phyloP scores from a whole-genome alignment of 1,140 invertebrate species.

The Drosophila nigrodunni region DNA sequence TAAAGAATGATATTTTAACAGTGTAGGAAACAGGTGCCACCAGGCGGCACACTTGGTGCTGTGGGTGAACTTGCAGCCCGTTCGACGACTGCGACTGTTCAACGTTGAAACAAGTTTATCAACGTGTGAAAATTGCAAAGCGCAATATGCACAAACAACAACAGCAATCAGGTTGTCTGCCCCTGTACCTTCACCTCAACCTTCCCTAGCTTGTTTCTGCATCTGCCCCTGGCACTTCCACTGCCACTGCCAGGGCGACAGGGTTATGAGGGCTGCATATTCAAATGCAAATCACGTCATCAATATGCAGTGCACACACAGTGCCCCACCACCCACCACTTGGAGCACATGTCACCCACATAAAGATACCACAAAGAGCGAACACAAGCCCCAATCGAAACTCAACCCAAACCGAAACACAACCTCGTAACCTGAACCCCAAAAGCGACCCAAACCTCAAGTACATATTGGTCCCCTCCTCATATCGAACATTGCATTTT shows the following conservation, averaged over 20 bases:
- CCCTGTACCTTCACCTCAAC: not conserved
- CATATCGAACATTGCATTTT: conserved; percentile 72
- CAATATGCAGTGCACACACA: conserved; percentile 69
- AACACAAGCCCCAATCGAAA: not conserved
- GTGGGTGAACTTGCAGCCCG: conserved; percentile 8
- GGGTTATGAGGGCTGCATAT: conserved; percentile 63
- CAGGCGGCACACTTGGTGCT: conserved; percentile 3
- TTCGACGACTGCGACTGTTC: conserved; percentile 38
- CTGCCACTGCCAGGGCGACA: not conserved
- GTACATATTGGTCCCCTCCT: conserved; percentile 19
- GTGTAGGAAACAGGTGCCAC: not conserved
- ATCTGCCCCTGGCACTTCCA: not conserved
- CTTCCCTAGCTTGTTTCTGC: not conserved
- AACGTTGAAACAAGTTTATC: conserved; percentile 77
- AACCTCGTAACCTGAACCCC: not conserved
- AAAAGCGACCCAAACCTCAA: conserved; percentile 19
- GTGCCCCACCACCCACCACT: conserved; percentile 10
- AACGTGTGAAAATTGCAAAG: conserved; percentile 77
- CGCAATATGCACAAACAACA: conserved; percentile 64
- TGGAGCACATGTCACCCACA: not conserved
- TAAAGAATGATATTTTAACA: no score
- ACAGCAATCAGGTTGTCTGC: conserved; percentile 16
- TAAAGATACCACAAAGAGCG: not conserved
- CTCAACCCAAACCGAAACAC: not conserved
- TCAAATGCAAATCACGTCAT: conserved; percentile 83